Conservation (phyloP, 2,888 invertebrate species). For the Eumacrocentrus americanus region DNA sequence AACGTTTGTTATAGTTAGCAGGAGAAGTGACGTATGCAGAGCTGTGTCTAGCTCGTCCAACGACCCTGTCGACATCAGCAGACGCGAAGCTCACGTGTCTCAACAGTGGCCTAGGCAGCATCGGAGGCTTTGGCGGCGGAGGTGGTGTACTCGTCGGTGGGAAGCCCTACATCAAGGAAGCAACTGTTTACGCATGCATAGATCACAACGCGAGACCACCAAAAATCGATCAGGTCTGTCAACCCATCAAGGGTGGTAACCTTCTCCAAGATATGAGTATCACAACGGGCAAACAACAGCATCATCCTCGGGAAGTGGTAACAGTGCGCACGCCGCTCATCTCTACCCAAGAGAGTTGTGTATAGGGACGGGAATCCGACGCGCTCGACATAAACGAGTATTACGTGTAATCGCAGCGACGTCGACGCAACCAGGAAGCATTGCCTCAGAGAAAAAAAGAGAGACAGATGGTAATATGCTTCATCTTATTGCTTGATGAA, state of each 20-base stretch:
- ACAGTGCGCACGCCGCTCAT: constrained; percentile 59
- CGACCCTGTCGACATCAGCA: constrained; percentile 61
- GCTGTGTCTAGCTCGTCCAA: constrained; percentile 65
- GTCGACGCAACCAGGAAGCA: constrained; percentile 37
- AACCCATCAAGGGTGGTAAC: constrained; percentile 36
- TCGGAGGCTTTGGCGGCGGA: constrained; percentile 42
- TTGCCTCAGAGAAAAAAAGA: background rate
- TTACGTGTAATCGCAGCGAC: constrained; percentile 57
- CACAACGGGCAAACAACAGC: constrained; percentile 34
- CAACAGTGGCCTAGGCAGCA: constrained; percentile 36
- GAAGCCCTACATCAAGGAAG: constrained; percentile 68
- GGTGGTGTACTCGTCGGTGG: constrained; percentile 62
- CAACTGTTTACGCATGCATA: constrained; percentile 77
- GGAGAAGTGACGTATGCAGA: constrained; percentile 71
- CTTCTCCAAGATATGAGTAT: constrained; percentile 35
- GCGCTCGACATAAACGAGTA: constrained; percentile 60
- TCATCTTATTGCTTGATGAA: background rate
- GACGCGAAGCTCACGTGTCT: constrained; percentile 55
- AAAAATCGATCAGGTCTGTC: constrained; percentile 46
- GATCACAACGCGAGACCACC: constrained; percentile 69
- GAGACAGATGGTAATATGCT: background rate
- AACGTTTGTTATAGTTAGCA: constrained; percentile 49
- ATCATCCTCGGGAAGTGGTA: constrained; percentile 57
- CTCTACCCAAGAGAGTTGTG: constrained; percentile 59
- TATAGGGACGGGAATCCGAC: constrained; percentile 60